A percentile compares a stretch with the other conserved stretches of the same genome.
phyloP scores from a whole-genome alignment of 1,140 invertebrate genomes.

The Galleria mellonella region DNA sequence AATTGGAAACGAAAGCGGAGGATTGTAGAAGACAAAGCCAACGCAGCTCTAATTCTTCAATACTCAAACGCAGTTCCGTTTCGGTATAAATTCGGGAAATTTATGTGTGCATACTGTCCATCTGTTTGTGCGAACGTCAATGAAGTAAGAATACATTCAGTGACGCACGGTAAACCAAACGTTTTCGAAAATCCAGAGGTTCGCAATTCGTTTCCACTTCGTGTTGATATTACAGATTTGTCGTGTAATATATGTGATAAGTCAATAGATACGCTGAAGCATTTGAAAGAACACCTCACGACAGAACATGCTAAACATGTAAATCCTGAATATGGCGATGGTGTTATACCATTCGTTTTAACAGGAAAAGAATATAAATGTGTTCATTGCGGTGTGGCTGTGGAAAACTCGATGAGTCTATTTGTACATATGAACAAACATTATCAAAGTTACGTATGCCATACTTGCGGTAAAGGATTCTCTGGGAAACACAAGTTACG shows the following conservation, averaged over 20 bases:
- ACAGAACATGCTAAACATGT: slow-evolving; percentile 21
- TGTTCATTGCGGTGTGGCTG: slow-evolving; percentile 38
- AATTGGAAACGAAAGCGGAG: slow-evolving; percentile 34
- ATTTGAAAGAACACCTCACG: slow-evolving; percentile 32
- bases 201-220: slow-evolving; percentile 31
- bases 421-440: slow-evolving; percentile 58
- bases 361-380: slow-evolving; percentile 39
- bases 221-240: slow-evolving; percentile 41
- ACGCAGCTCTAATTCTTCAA: slow-evolving; percentile 40
- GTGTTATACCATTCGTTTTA: slow-evolving; percentile 38
- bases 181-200: slow-evolving; percentile 29
- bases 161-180: slow-evolving; percentile 26
- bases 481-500: slow-evolving; percentile 71
- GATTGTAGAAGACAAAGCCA: slow-evolving; percentile 31
- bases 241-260: slow-evolving; percentile 29
- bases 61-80: slow-evolving; percentile 44
- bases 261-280: slow-evolving; percentile 14
- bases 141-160: slow-evolving; percentile 29
- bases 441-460: slow-evolving; percentile 74
- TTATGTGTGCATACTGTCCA: slow-evolving; percentile 48
- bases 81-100: slow-evolving; percentile 39
- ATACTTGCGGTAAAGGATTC: slow-evolving; percentile 78
- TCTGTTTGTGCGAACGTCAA: slow-evolving; percentile 19
- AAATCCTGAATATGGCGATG: slow-evolving; percentile 24
- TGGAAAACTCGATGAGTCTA: slow-evolving; percentile 40